phyloP scores from a whole-genome alignment of 2,797 vertebrate species.

The Sphenopsis melanotis region DNA sequence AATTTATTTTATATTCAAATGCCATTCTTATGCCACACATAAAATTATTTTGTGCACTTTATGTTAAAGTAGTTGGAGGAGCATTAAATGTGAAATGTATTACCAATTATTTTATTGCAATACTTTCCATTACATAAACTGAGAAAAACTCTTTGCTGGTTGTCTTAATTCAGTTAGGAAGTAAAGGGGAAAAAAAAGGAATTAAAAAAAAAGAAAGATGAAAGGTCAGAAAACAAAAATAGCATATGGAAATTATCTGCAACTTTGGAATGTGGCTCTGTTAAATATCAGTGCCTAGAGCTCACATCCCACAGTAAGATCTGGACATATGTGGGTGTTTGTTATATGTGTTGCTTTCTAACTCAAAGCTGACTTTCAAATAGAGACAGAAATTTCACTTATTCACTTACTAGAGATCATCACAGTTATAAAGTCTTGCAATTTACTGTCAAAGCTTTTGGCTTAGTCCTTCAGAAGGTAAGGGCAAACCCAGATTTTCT shows the following conservation, averaged over 20 bases:
- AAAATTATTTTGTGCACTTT: neutral
- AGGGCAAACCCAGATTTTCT: neutral
- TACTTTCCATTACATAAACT: neutral
- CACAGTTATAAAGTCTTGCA: neutral
- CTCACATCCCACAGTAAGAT: neutral
- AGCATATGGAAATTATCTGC: neutral
- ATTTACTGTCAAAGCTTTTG: neutral
- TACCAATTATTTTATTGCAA: neutral
- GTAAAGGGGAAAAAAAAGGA: neutral
- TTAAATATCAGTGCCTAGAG: conserved; percentile 28
- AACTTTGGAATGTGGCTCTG: neutral
- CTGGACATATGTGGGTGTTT: neutral
- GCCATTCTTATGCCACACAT: neutral
- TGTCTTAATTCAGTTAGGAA: neutral
- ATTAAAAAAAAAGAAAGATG: neutral
- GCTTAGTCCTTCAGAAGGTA: neutral
- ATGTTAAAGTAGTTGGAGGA: neutral
- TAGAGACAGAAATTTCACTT: neutral
- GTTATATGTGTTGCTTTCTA: neutral
- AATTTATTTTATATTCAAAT: neutral
- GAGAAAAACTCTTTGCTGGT: neutral
- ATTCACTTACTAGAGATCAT: neutral
- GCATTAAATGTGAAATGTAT: neutral
- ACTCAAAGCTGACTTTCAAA: neutral
- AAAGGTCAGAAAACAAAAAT: neutral